phyloP scores from a whole-genome alignment of 2,113 vertebrate species.

The Gulo gulo region DNA sequence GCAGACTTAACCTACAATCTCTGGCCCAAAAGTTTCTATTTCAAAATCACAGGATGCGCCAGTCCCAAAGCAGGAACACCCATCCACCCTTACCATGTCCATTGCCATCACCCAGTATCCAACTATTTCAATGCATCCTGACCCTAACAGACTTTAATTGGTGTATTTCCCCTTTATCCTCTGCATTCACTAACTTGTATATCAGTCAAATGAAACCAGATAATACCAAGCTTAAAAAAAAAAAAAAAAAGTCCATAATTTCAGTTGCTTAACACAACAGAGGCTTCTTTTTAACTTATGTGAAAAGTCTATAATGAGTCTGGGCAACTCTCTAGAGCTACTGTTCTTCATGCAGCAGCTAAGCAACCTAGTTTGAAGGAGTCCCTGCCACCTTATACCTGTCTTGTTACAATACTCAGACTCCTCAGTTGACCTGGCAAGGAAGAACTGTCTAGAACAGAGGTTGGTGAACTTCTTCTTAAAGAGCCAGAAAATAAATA shows the following conservation, averaged over 20 bases:
- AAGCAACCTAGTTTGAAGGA: background rate
- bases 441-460: background rate
- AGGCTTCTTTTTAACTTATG: background rate
- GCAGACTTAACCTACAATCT: conserved; percentile 7
- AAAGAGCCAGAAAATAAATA: background rate
- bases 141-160: background rate
- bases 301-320: background rate
- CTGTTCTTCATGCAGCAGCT: background rate
- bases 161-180: background rate
- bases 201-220: background rate
- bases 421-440: background rate
- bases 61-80: background rate
- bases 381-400: background rate
- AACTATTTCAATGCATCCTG: background rate
- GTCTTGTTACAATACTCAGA: background rate
- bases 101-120: background rate
- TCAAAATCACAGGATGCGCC: conserved; percentile 24
- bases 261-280: background rate
- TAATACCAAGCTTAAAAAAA: background rate
- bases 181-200: background rate
- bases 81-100: background rate
- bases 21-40: conserved; percentile 39
- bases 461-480: background rate
- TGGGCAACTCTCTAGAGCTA: background rate
- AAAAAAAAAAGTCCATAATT: background rate